Base-by-base conservation (phyloP, 2,113 vertebrate species). In the Solea solea region DNA sequence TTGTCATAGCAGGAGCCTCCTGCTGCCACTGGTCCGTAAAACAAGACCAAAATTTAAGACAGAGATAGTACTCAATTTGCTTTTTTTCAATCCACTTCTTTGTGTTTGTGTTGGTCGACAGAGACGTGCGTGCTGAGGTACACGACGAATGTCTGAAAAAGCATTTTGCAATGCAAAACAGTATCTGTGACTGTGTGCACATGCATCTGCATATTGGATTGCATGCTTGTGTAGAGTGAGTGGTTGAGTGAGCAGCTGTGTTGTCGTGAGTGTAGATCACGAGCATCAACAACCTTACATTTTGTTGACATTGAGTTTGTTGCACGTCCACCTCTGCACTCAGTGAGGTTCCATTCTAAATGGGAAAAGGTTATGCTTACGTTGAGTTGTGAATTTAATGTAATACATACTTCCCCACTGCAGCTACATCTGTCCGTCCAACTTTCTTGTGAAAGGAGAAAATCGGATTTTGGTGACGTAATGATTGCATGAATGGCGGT, bases 161-260 rank as follows among this genome's bases (percentile, higher is more conserved):
- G 15, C 28, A 5, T 72, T 88, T 89, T 89, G 81, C 83, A 88
- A 85, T 58, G 71, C 77, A 88, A 87, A 86, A 60, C 59, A 83
- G 63, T 66, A 27, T 44, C 16, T 74, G 69, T 51, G 62, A 61
- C 25, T 21, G 50, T 15, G 39, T 44, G 6, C 28, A 11, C 46
- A 25, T 58, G 55, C 41, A 66, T 65, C 44, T 68, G 74, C 21
- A 46, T 72, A 16, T 63, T 41, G 15, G 59, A 48, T 16, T 40
- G 46, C 13, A n/a, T 14, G 48, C 16, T 60, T 55, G 49, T 75
- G 16, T 46, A 50, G 12, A 14, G 41, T 53, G 70, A 63, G 39
- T 13, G 4, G 46, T 25, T 57, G 68, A 28, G n/a, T n/a, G n/a
- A n/a, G n/a, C n/a, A n/a, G 39, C 34, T 34, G 5, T 34, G 5